Conservation (phyloP, 2,113 vertebrate species). For the Plotosus lineatus region DNA sequence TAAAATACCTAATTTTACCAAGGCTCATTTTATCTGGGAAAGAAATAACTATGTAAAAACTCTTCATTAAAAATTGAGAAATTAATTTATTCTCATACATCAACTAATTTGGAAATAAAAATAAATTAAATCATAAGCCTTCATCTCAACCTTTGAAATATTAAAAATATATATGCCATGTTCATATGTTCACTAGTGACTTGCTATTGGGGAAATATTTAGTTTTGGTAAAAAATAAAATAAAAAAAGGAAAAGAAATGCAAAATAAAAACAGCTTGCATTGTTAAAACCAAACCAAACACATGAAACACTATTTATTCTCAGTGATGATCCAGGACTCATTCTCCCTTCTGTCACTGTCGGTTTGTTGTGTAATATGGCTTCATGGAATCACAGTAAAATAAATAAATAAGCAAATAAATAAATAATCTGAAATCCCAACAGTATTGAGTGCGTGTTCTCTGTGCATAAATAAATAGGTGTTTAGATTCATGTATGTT, state of each 20-base stretch:
- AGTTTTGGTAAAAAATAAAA: neutral
- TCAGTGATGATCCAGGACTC: neutral
- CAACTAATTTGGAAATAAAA: too few relatives aligned
- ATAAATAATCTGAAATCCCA: neutral
- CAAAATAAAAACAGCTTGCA: neutral
- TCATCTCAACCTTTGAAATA: neutral
- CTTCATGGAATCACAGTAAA: neutral
- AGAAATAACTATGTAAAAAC: too few relatives aligned
- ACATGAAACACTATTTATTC: neutral
- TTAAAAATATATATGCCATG: neutral
- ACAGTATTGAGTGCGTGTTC: too few relatives aligned
- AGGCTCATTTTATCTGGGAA: too few relatives aligned
- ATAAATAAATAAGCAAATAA: neutral
- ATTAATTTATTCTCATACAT: too few relatives aligned
- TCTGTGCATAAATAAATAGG: too few relatives aligned
- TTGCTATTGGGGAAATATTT: neutral
- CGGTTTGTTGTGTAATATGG: conserved; percentile 11
- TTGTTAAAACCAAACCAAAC: conserved; percentile 13
- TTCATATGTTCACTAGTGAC: neutral
- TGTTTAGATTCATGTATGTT: too few relatives aligned
- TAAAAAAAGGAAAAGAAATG: neutral
- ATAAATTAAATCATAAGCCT: too few relatives aligned
- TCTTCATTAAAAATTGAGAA: too few relatives aligned
- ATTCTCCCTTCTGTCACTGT: conserved; percentile 3
- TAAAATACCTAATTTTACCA: too few relatives aligned